These are phyloP conservation scores for Megaptera novaeangliae DNA, from an alignment of 2,113 vertebrate species.

Conservation along the genomic window DNA sequence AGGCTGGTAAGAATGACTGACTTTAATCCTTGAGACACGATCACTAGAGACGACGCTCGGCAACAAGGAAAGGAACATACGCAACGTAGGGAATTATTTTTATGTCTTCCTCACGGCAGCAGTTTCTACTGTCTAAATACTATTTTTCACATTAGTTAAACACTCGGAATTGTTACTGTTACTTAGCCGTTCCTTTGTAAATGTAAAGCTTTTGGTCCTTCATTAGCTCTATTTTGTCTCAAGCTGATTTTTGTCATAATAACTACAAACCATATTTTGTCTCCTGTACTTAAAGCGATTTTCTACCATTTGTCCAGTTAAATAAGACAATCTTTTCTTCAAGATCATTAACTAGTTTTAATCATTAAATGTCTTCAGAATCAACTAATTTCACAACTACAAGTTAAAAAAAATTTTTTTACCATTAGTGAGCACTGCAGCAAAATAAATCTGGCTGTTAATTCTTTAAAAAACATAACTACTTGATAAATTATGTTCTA, in stretches of 20 bases:
- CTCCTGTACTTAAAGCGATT: neutral
- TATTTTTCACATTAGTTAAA: neutral
- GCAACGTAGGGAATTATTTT: neutral
- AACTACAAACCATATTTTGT: neutral
- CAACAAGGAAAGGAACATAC: neutral
- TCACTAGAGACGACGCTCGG: neutral
- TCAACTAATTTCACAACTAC: neutral
- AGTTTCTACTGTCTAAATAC: neutral
- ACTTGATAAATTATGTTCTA: neutral
- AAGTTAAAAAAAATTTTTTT: neutral
- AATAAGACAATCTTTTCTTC: neutral
- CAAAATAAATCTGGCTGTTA: neutral
- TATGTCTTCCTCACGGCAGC: neutral
- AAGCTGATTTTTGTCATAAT: neutral
- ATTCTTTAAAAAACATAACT: neutral
- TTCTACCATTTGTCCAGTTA: neutral
- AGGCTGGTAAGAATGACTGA: neutral
- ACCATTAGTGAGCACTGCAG: neutral
- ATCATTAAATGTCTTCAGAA: conserved; percentile 27
- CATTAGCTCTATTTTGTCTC: neutral
- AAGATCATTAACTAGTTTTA: neutral
- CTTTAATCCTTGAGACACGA: neutral
- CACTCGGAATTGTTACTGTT: neutral
- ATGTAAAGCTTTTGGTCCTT: neutral
- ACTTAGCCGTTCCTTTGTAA: neutral